Percentiles rank a stretch among this genome's conserved stretches.
phyloP scores from a whole-genome alignment of 1,140 invertebrate species.

The Drosophila simulans region DNA sequence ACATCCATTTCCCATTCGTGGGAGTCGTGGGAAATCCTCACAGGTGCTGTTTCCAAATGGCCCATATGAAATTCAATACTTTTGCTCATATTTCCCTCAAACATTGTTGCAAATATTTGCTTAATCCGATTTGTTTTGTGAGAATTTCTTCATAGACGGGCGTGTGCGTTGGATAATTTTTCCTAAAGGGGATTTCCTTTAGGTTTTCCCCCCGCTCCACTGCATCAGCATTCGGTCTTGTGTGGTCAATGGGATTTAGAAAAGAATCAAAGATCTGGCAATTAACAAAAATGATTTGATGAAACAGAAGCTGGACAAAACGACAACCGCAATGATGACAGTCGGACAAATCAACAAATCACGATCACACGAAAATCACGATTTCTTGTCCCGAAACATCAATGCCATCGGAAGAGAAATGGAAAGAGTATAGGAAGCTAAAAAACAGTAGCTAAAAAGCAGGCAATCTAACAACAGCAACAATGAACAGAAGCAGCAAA shows the following conservation, averaged over 20 bases:
- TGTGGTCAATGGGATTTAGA: slow-evolving; percentile 49
- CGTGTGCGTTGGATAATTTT: slow-evolving; percentile 35
- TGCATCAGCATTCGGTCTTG: neutral
- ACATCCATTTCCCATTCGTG: slow-evolving; percentile 7
- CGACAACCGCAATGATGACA: slow-evolving; percentile 70
- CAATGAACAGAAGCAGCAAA: slow-evolving; percentile 3
- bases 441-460: slow-evolving; percentile 18
- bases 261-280: slow-evolving; percentile 43
- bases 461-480: slow-evolving; percentile 8
- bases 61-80: slow-evolving; percentile 57
- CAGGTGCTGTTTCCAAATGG: slow-evolving; percentile 68
- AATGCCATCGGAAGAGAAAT: slow-evolving; percentile 11
- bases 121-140: slow-evolving; percentile 43
- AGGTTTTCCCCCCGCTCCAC: neutral
- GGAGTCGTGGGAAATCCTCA: slow-evolving; percentile 59
- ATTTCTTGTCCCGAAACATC: slow-evolving; percentile 51
- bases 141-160: slow-evolving; percentile 5
- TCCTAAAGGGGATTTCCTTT: neutral
- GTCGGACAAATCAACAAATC: slow-evolving; percentile 76
- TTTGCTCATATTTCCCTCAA: slow-evolving; percentile 25
- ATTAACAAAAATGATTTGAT: slow-evolving; percentile 71
- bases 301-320: slow-evolving; percentile 35
- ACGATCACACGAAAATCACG: slow-evolving; percentile 73
- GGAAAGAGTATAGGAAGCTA: neutral
- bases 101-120: slow-evolving; percentile 75